Evolutionary conservation across 1,140 invertebrate species (phyloP), one percentile per base, ranked within the genome.

Genomic region (Tyrophagus putrescentiae): DNA sequence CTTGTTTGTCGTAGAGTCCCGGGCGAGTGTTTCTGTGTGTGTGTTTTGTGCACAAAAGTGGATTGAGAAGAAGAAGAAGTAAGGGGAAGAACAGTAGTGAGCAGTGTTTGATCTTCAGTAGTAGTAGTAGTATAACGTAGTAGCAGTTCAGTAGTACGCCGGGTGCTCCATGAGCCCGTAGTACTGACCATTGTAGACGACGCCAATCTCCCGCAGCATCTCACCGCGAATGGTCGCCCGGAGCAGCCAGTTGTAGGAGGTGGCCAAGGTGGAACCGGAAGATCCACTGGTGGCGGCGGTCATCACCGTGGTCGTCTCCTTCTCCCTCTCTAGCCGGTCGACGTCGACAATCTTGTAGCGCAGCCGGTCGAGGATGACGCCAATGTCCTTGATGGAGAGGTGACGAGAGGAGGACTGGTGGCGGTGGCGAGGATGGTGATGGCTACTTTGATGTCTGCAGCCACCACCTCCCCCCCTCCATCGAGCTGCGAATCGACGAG

Each of bases 101-200:
- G n/a, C n/a, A n/a, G n/a, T n/a, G n/a, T n/a, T 39, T n/a, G n/a
- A 39, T 39, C 36, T 13, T 13, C 13, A 39, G 36, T 13, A 13
- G 36, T 39, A 39, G n/a, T 39, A 39, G n/a, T 13, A 39, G 36
- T 13, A 39, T 39, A 39, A 39, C n/a, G n/a, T n/a, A n/a, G n/a
- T n/a, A n/a, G n/a, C n/a, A n/a, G n/a, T 42, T 65, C 62, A 68
- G 62, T 68, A 68, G 72, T 91, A 91, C 27, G 85, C 86, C 33
- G 87, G 87, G 74, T 91, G 87, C 73, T 93, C 88, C 65, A 85
- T 88, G 67, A 93, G 91, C 58, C 86, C 85, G 73, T 93, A 92
- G 75, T 90, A 94, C 73, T 89, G 91, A 36, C 87, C 87, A 76
- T 92, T 91, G 73, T 94, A 94, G 68, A 93, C 87, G 57, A 94